Conservation (phyloP, 2,888 invertebrate genomes). For the Neoscelio sp. region DNA sequence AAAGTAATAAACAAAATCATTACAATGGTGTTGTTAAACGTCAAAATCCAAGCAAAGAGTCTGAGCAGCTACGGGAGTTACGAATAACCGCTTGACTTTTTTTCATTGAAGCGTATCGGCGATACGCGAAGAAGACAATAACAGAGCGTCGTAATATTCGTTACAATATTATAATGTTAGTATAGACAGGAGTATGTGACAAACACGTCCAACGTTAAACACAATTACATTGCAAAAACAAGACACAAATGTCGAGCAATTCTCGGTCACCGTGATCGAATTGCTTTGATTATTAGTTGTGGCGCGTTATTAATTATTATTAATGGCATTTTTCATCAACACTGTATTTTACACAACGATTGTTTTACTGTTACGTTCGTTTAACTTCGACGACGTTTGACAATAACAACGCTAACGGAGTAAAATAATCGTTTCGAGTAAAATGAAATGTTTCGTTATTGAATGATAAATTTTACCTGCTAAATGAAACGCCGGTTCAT, state of each 20-base stretch:
- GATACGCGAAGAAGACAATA: constrained; percentile 3
- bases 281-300: constrained; percentile 19
- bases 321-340: constrained; percentile 10
- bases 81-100: constrained; percentile 10
- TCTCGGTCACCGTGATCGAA: neutral
- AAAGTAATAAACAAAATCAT: neutral
- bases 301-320: too few relatives aligned
- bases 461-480: constrained; percentile 79
- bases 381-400: too few relatives aligned
- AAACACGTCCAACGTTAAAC: constrained; percentile 21
- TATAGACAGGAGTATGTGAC: constrained; percentile 23
- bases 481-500: constrained; percentile 74
- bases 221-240: constrained; percentile 23
- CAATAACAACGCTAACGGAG: too few relatives aligned
- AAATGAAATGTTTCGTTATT: too few relatives aligned
- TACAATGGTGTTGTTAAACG: constrained; percentile 24
- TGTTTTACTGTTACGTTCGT: constrained; percentile 9
- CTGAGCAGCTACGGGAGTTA: constrained; percentile 18
- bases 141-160: constrained; percentile 3
- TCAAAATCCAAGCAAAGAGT: constrained; percentile 32
- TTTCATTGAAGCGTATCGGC: constrained; percentile 25
- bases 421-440: constrained; percentile 3
- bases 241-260: constrained; percentile 13
- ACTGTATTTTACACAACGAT: constrained; percentile 22
- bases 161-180: constrained; percentile 35